phyloP scores from a whole-genome alignment of 2,888 invertebrate genomes.

The Fragum fragum region DNA sequence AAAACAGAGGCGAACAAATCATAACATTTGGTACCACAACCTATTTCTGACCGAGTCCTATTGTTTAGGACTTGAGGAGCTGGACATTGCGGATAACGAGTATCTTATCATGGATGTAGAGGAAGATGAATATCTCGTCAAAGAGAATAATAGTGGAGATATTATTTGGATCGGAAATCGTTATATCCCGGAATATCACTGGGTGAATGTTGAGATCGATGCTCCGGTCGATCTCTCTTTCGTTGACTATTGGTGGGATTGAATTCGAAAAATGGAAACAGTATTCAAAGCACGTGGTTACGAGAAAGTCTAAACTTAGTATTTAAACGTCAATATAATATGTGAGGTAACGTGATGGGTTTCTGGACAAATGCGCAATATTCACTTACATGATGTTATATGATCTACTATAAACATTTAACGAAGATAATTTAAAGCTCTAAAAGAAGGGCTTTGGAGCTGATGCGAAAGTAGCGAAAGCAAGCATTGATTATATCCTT shows the following conservation, averaged over 20 bases:
- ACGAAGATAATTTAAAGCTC: too few species aligned
- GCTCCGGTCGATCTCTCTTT: neutral
- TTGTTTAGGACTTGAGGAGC: neutral
- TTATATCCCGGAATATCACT: constrained; percentile 20
- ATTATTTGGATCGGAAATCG: neutral
- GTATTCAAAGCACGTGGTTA: too few species aligned
- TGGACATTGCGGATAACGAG: constrained; percentile 5
- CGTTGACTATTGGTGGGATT: constrained; percentile 24
- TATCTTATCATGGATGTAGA: neutral
- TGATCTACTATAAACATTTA: too few species aligned
- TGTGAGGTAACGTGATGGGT: too few species aligned
- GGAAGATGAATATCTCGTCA: neutral
- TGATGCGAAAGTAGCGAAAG: too few species aligned
- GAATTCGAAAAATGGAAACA: neutral
- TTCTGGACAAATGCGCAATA: too few species aligned
- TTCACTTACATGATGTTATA: too few species aligned
- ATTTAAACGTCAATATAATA: too few species aligned
- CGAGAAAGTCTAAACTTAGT: too few species aligned
- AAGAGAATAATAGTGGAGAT: constrained; percentile 12
- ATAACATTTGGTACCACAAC: constrained; percentile 19
- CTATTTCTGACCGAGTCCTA: constrained; percentile 1
- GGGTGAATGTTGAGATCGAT: constrained; percentile 14
- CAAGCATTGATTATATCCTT: too few species aligned
- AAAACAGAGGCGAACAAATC: constrained; percentile 1
- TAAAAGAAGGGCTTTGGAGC: too few species aligned